A percentile compares a stretch with the other conserved stretches of the same genome.
Conservation (phyloP, 2,797 vertebrate genomes). For the Sciurus vulgaris region DNA sequence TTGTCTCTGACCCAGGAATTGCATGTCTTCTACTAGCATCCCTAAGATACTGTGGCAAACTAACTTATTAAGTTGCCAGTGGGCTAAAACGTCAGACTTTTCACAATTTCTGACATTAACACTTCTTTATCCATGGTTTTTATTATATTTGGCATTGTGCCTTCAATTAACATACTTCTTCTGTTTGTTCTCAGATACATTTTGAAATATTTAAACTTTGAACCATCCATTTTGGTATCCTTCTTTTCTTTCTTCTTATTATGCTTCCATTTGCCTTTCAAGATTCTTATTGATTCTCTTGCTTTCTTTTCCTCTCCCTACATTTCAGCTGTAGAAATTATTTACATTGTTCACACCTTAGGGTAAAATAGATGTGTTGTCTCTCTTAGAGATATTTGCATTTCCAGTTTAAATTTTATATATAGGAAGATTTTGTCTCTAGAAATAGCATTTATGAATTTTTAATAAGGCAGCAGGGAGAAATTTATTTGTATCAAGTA, state of each 20-base stretch:
- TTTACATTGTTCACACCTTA: slow-evolving; percentile 29
- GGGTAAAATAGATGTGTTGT: slow-evolving; percentile 41
- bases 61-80: not conserved
- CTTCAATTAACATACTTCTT: not conserved
- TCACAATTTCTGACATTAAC: not conserved
- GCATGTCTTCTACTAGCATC: accelerated
- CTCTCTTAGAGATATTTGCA: slow-evolving; percentile 57
- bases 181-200: not conserved
- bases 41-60: not conserved
- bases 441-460: slow-evolving; percentile 19
- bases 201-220: not conserved
- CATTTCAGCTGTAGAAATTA: slow-evolving; percentile 13
- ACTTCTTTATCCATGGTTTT: not conserved
- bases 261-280: not conserved
- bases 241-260: not conserved
- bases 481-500: slow-evolving; percentile 42
- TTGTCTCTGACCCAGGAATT: not conserved
- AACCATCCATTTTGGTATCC: not conserved
- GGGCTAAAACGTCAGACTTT: not conserved
- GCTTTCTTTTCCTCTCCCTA: not conserved
- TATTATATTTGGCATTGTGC: not conserved
- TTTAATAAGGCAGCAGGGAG: slow-evolving; percentile 48
- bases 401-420: slow-evolving; percentile 58
- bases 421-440: not conserved
- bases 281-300: not conserved